Evolutionary conservation across 2,888 invertebrate genomes (phyloP).

Genomic region (Cantharis flavilabris): DNA sequence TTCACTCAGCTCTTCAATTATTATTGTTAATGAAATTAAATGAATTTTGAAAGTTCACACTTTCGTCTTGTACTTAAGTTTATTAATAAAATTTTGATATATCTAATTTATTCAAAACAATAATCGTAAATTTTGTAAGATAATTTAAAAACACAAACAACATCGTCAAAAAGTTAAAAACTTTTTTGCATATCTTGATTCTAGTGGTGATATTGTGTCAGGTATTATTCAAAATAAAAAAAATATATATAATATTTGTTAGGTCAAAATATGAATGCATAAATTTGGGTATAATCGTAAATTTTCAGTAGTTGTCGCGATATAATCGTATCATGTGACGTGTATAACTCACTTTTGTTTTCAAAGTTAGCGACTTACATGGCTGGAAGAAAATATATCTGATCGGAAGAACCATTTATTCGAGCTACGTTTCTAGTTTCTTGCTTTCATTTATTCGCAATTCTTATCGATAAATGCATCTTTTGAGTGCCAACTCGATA

Average conservation of each 20-base stretch:
- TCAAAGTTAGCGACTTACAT: conserved; percentile 21
- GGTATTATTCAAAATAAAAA: neutral
- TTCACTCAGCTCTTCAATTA: neutral
- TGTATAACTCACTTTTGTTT: conserved; percentile 36
- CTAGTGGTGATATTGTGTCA: neutral
- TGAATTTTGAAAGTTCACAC: neutral
- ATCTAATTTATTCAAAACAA: neutral
- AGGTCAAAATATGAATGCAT: conserved; percentile 6
- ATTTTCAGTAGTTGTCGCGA: conserved; percentile 19
- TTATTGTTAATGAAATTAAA: neutral
- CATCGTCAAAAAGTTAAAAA: neutral
- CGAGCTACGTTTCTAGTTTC: conserved; percentile 21
- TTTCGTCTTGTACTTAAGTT: neutral
- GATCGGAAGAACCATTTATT: conserved; percentile 23
- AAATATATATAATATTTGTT: neutral
- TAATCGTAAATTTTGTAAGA: neutral
- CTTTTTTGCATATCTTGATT: neutral
- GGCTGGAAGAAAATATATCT: conserved; percentile 17
- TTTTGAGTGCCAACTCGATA: conserved; percentile 14
- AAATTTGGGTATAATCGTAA: conserved; percentile 14
- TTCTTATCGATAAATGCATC: conserved; percentile 25
- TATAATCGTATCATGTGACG: conserved; percentile 31
- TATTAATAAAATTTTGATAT: neutral
- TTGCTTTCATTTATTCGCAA: conserved; percentile 26
- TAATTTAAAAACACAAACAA: neutral